Percentiles rank a stretch among this genome's conserved stretches.
These are phyloP conservation scores for Odontocolon sp. DNA, from an alignment of 2,888 invertebrate genomes.

Conservation along the genomic window DNA sequence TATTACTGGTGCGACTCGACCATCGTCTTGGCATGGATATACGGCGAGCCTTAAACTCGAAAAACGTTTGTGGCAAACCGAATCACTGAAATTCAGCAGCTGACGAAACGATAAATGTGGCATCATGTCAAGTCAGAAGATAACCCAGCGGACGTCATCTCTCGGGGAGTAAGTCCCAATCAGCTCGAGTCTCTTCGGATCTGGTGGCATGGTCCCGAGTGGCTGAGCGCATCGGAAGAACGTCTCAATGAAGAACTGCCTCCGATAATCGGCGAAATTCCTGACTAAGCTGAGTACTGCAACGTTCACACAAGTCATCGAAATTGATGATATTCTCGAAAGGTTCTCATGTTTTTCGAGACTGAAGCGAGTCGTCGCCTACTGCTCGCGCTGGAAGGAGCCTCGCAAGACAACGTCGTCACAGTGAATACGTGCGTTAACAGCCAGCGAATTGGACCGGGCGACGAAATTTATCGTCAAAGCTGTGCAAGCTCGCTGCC, in stretches of 20 bases:
- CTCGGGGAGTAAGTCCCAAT: conserved; percentile 53
- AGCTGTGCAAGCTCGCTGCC: no score
- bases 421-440: neutral
- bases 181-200: neutral
- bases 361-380: conserved; percentile 10
- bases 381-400: neutral
- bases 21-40: neutral
- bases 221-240: conserved; percentile 27
- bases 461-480: no score
- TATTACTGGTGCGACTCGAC: conserved; percentile 1
- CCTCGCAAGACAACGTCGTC: no score
- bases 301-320: no score
- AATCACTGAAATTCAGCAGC: neutral
- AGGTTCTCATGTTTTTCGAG: no score
- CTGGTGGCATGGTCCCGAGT: neutral
- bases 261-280: no score
- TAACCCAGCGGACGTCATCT: neutral
- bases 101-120: neutral
- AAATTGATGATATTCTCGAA: no score
- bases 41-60: neutral
- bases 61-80: neutral
- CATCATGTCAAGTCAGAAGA: neutral
- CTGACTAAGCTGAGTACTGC: no score
- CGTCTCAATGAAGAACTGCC: no score
- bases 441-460: neutral